A percentile compares a stretch with the other conserved stretches of the same genome.
Conservation (phyloP, 2,113 vertebrate species). For the Phalacrocorax brasilianus region DNA sequence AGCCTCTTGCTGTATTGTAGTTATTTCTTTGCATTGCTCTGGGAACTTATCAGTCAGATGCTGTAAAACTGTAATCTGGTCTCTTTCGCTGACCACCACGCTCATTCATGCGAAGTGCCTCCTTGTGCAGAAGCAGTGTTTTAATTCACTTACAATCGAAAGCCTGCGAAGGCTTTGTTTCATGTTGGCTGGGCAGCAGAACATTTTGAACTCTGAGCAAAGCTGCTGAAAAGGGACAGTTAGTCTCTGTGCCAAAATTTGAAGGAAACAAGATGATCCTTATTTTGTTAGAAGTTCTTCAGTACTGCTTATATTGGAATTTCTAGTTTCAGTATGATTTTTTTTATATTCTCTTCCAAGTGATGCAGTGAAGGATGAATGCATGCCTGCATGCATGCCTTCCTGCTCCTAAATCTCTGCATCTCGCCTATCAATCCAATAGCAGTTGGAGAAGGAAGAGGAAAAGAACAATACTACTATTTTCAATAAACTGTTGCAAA, state of each 20-base stretch:
- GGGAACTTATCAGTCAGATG: not conserved
- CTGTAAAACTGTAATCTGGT: not conserved
- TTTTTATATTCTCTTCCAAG: not conserved
- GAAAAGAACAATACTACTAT: not conserved
- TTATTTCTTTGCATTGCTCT: not conserved
- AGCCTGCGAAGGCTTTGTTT: constrained; percentile 10
- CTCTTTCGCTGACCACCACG: not conserved
- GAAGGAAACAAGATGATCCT: constrained; percentile 7
- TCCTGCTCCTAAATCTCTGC: not conserved
- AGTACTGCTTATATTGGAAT: not conserved
- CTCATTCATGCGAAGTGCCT: not conserved
- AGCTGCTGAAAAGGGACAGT: constrained; percentile 4
- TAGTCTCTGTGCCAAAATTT: not conserved
- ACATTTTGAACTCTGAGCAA: constrained; percentile 22
- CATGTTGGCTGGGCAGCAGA: not conserved
- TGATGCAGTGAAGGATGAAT: not conserved
- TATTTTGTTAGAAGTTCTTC: not conserved
- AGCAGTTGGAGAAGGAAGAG: not conserved
- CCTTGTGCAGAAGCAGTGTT: not conserved
- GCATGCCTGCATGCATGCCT: not conserved
- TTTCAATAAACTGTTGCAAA: not conserved
- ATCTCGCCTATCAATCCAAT: not conserved
- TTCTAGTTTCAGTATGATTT: not conserved
- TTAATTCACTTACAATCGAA: not conserved
- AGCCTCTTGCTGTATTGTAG: not conserved